Conservation (phyloP, 2,797 vertebrate species). For the Semotilus atromaculatus region DNA sequence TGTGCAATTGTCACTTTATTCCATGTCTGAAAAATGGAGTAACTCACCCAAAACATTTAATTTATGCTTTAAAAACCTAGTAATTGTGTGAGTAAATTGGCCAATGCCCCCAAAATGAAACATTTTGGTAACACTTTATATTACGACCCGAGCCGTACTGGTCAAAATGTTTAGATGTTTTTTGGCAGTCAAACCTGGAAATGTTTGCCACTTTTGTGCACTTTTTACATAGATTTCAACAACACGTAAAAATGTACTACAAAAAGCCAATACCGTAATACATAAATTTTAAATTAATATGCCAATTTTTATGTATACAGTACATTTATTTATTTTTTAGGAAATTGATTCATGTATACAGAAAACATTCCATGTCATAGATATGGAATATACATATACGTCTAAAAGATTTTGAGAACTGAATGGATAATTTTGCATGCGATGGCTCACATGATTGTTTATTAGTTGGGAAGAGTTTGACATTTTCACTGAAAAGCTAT, state of each 20-base stretch:
- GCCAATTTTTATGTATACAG: neutral
- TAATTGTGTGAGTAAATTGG: neutral
- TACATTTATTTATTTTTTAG: neutral
- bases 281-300: neutral
- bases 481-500: neutral
- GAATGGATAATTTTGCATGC: neutral
- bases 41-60: neutral
- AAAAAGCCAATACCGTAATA: slow-evolving; percentile 12
- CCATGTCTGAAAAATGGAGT: neutral
- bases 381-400: neutral
- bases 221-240: neutral
- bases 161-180: neutral
- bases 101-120: no score
- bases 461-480: neutral
- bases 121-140: no score
- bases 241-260: neutral
- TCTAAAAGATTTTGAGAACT: no score
- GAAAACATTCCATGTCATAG: neutral
- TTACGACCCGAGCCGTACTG: neutral
- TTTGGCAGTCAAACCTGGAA: no score
- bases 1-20: neutral
- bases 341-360: neutral
- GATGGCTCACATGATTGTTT: neutral
- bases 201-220: neutral
- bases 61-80: neutral